Conservation (phyloP, 1,140 invertebrate genomes). For the Drosophila pruinosa region DNA sequence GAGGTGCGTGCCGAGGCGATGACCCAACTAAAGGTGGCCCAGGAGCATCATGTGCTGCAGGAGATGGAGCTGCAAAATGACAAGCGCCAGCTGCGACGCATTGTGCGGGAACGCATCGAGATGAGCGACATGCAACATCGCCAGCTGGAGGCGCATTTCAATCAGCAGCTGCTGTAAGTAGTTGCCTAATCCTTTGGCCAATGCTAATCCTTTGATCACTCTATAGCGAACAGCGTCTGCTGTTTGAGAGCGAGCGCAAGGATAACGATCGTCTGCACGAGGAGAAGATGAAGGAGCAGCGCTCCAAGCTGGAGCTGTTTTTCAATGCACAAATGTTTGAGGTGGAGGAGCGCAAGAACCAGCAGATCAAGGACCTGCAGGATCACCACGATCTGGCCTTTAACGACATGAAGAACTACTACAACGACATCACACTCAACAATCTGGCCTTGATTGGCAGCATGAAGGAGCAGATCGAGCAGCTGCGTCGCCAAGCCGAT, state of each 20-base stretch:
- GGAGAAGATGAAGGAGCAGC: conserved; percentile 88
- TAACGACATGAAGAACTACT: conserved; percentile 95
- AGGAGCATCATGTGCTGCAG: conserved; percentile 89
- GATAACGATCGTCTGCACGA: conserved; percentile 93
- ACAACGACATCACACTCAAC: conserved; percentile 96
- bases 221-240: conserved; percentile 54
- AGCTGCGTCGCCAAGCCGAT: conserved; percentile 91
- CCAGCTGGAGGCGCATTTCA: conserved; percentile 78
- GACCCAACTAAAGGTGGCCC: conserved; percentile 89
- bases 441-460: conserved; percentile 93
- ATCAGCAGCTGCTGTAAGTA: conserved; percentile 86
- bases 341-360: conserved; percentile 95
- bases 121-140: conserved; percentile 75
- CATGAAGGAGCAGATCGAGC: conserved; percentile 94
- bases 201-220: neutral
- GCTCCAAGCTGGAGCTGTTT: conserved; percentile 89
- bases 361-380: conserved; percentile 91
- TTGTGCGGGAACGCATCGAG: conserved; percentile 88
- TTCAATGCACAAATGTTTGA: conserved; percentile 91
- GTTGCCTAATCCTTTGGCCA: neutral
- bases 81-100: conserved; percentile 89
- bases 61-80: conserved; percentile 91
- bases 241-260: conserved; percentile 87
- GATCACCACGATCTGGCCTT: conserved; percentile 93
- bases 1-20: conserved; percentile 87